Conservation (phyloP, 2,888 invertebrate genomes). For the Phragmatobia fuliginosa region DNA sequence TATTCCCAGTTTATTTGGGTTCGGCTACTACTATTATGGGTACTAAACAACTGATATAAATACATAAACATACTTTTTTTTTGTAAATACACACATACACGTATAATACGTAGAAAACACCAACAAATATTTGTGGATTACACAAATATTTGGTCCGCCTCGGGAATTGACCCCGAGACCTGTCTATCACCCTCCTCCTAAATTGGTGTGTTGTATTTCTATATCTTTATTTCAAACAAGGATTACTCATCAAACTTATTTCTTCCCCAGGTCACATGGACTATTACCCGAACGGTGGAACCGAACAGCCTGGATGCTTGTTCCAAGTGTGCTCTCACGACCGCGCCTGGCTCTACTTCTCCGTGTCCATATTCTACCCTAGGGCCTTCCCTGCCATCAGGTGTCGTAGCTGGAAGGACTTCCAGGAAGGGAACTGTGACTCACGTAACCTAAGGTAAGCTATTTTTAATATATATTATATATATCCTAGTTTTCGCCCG, state of each 20-base stretch:
- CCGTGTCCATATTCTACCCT: conserved; percentile 5
- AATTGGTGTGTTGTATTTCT: not conserved
- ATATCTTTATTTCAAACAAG: not conserved
- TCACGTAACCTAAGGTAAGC: not conserved
- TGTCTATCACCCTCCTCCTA: not conserved
- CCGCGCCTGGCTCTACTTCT: conserved; percentile 29
- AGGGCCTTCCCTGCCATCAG: conserved; percentile 12
- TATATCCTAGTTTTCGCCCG: no score
- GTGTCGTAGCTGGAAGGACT: conserved; percentile 8
- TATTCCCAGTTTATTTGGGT: no score
- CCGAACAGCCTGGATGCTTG: conserved; percentile 18
- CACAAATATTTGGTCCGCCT: no score
- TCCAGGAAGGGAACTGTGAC: conserved; percentile 11
- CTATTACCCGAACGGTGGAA: conserved; percentile 75
- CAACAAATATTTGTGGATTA: no score
- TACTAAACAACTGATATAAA: no score
- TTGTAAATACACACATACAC: no score
- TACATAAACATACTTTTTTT: no score
- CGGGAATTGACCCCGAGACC: no score
- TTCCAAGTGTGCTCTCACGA: conserved; percentile 6
- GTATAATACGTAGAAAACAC: no score
- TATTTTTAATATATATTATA: not conserved
- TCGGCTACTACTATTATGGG: no score
- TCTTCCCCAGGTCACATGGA: conserved; percentile 65
- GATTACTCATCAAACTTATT: not conserved